These are phyloP conservation scores for Zoanthus sansibaricus DNA, from an alignment of 92 coral and sea anemone genomes.

Conservation along the genomic window DNA sequence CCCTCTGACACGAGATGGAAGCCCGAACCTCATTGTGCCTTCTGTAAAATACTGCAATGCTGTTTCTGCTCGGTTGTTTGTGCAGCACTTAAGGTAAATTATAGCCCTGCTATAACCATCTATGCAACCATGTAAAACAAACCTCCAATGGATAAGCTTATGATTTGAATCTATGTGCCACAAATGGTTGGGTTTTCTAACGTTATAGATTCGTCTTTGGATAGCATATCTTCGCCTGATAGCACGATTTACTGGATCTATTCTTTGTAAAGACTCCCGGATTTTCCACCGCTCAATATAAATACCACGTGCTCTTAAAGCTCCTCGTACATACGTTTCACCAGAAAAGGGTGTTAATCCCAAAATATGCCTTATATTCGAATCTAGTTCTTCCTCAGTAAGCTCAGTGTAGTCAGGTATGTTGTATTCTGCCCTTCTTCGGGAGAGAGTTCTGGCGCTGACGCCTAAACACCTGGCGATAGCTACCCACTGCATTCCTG, in stretches of 20 bases:
- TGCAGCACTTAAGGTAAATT: slow-evolving; percentile 14
- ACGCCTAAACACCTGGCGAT: slow-evolving; percentile 45
- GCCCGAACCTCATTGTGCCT: slow-evolving; percentile 13
- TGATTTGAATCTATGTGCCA: slow-evolving; percentile 44
- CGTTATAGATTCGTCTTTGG: slow-evolving; percentile 39
- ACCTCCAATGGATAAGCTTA: slow-evolving; percentile 47
- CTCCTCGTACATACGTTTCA: slow-evolving; percentile 56
- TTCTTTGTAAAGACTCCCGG: slow-evolving; percentile 38
- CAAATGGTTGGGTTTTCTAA: slow-evolving; percentile 25
- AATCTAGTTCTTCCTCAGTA: slow-evolving; percentile 14
- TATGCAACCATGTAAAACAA: slow-evolving; percentile 43
- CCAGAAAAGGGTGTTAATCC: slow-evolving; percentile 60
- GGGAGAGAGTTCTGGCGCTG: slow-evolving; percentile 33
- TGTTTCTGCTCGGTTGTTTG: slow-evolving; percentile 32
- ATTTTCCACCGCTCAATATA: slow-evolving; percentile 50
- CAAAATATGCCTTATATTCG: slow-evolving; percentile 18
- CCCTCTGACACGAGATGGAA: slow-evolving; percentile 33
- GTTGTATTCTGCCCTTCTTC: slow-evolving; percentile 50
- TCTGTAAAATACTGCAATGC: slow-evolving; percentile 13
- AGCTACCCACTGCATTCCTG: slow-evolving; percentile 53
- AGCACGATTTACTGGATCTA: slow-evolving; percentile 60
- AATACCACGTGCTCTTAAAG: slow-evolving; percentile 44
- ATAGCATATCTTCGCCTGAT: slow-evolving; percentile 42
- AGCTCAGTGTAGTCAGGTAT: slow-evolving; percentile 2
- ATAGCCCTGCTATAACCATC: slow-evolving; percentile 39